Conservation (phyloP, 2,888 invertebrate species). For the Eurois occulta region DNA sequence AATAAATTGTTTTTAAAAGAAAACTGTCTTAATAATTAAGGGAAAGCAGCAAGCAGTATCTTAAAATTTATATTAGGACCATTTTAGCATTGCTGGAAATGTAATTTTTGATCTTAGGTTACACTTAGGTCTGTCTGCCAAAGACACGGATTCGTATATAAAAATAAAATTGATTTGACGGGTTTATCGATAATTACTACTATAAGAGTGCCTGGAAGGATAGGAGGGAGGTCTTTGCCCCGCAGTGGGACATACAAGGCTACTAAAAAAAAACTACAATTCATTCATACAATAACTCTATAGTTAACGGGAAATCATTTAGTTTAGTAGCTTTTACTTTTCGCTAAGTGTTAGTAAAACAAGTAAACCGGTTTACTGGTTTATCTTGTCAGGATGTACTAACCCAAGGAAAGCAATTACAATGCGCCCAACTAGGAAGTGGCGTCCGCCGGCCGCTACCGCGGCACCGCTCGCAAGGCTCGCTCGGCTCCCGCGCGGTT, state of each 20-base stretch:
- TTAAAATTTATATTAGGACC: background rate
- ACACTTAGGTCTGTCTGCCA: too few species aligned
- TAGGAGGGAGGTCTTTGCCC: too few species aligned
- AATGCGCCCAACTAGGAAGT: too few species aligned
- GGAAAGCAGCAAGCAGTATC: background rate
- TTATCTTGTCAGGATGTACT: too few species aligned
- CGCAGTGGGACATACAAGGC: too few species aligned
- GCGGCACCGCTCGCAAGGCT: too few species aligned
- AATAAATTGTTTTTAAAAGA: too few species aligned
- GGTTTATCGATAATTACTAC: background rate
- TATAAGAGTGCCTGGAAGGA: too few species aligned
- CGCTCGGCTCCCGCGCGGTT: too few species aligned
- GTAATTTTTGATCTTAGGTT: background rate
- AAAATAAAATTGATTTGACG: background rate
- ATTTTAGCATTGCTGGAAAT: background rate
- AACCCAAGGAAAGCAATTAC: too few species aligned
- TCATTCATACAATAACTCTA: background rate
- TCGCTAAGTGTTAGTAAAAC: background rate
- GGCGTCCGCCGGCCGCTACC: too few species aligned
- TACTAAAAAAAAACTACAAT: background rate
- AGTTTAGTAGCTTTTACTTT: background rate
- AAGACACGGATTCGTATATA: background rate
- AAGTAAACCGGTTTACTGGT: too few species aligned
- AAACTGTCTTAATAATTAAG: background rate
- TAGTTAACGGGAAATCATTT: background rate